Percentiles rank a stretch among this genome's conserved stretches.
These are phyloP conservation scores for Dendroctonus ponderosae DNA, from an alignment of 1,140 invertebrate genomes.

Conservation along the genomic window DNA sequence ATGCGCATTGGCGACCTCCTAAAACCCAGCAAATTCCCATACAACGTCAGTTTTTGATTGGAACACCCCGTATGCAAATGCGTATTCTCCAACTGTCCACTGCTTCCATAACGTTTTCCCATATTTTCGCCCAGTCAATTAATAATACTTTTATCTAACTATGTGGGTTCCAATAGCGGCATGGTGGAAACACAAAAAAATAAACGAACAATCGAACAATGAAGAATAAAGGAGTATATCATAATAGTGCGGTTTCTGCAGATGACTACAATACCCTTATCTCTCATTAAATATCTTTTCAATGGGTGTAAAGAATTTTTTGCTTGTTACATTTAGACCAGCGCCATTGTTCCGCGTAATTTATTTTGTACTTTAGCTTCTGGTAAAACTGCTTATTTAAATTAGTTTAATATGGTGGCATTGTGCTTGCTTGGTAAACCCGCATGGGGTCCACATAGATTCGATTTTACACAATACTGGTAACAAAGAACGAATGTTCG, in stretches of 20 bases:
- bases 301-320: conserved; percentile 13
- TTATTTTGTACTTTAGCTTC: conserved; percentile 16
- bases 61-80: too few relatives aligned
- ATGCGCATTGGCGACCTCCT: too few relatives aligned
- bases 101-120: too few relatives aligned
- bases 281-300: conserved; percentile 23
- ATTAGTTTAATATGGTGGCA: background rate
- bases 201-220: conserved; percentile 32
- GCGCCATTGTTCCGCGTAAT: conserved; percentile 14
- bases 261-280: conserved; percentile 30
- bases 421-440: background rate
- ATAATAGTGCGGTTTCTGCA: conserved; percentile 26
- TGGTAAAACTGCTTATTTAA: conserved; percentile 8
- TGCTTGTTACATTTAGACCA: conserved; percentile 6
- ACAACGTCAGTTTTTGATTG: too few relatives aligned
- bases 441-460: too few relatives aligned
- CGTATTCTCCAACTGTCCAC: too few relatives aligned
- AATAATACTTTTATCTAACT: too few relatives aligned
- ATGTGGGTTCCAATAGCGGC: too few relatives aligned
- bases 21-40: too few relatives aligned
- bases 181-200: background rate
- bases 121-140: too few relatives aligned
- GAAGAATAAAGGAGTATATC: conserved; percentile 31
- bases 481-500: too few relatives aligned
- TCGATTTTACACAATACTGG: too few relatives aligned